These are phyloP conservation scores for Tachystola acroxantha DNA, from an alignment of 2,888 invertebrate genomes.

Conservation along the genomic window DNA sequence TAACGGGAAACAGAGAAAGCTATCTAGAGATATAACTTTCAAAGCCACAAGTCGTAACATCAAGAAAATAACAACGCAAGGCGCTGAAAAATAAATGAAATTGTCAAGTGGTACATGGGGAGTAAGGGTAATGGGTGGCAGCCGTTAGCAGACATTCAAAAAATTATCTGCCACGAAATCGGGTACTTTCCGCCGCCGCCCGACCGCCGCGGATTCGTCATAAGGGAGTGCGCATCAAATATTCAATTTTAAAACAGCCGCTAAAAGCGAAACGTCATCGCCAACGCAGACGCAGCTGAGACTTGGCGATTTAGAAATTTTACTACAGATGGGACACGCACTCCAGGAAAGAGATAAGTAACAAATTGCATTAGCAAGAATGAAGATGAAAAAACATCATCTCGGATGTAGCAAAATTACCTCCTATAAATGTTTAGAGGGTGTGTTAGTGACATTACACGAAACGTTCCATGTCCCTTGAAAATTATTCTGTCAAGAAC, in stretches of 20 bases:
- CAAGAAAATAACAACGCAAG: not conserved
- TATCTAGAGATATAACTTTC: slow-evolving; percentile 13
- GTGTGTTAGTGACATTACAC: slow-evolving; percentile 60
- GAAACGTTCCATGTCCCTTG: slow-evolving; percentile 56
- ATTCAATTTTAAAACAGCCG: slow-evolving; percentile 78
- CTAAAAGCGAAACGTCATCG: slow-evolving; percentile 78
- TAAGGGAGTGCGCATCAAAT: slow-evolving; percentile 76
- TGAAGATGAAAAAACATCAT: slow-evolving; percentile 64
- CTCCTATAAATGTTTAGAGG: slow-evolving; percentile 61
- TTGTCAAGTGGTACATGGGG: slow-evolving; percentile 37
- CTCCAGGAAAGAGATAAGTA: slow-evolving; percentile 61
- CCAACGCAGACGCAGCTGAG: slow-evolving; percentile 70
- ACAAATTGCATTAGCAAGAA: slow-evolving; percentile 73
- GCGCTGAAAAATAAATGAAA: slow-evolving; percentile 46
- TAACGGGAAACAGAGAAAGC: slow-evolving; percentile 3
- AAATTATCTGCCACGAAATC: slow-evolving; percentile 61
- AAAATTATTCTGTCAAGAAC: slow-evolving; percentile 75
- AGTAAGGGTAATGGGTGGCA: slow-evolving; percentile 51
- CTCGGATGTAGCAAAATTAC: slow-evolving; percentile 58
- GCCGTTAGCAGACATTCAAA: slow-evolving; percentile 64
- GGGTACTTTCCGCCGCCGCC: slow-evolving; percentile 40
- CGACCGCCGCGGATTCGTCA: slow-evolving; percentile 62
- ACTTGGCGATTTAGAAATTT: slow-evolving; percentile 73
- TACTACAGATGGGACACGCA: slow-evolving; percentile 72
- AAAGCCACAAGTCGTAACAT: slow-evolving; percentile 24